Base-by-base conservation (phyloP, 2,888 invertebrate species). In the Xylocampa areola region DNA sequence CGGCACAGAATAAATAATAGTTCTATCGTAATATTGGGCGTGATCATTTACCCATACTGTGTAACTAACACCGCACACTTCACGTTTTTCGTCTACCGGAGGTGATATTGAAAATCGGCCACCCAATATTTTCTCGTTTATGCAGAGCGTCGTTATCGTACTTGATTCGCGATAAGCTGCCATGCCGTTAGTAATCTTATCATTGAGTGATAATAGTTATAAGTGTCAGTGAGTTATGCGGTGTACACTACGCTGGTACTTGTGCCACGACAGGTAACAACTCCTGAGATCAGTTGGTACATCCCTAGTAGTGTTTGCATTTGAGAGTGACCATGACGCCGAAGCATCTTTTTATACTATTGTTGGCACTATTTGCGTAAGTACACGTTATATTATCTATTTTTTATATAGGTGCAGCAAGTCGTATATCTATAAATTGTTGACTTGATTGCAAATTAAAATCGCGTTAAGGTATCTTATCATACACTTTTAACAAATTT, bases 181-280 rank as follows among this genome's bases (percentile, higher is more conserved):
- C 85, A 89, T 90, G 88, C 89, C 86, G 86, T 82, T 77, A 80
- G 87, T 90, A 91, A 90, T 92, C 92, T 94, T 94, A 94, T 94
- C 94, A 89, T 84, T 85, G 85, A 88, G 86, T 91, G 93, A 94
- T 94, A 94, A 89, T 88, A 89, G 91, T 89, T 91, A 89, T 91
- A 92, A 92, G 92, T 92, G 91, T 92, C 91, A 94, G 93, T 93
- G 89, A 94, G 93, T 86, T 89, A 88, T 89, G 89, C 79, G 88
- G 83, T 84, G 80, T 85, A 83, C 79, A 80, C 80, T 81, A 84
- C 83, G 89, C 81, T 86, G 86, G 89, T 89, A 82, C 88, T 85
- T 80, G 88, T 84, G 82, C 75, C 81, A 77, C 81, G 74, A 77
- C 84, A 88, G 89, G 87, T 85, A 86, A 84, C 80, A 76, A 79